Base-by-base conservation (phyloP, 1,140 invertebrate genomes). In the Asobara japonica region DNA sequence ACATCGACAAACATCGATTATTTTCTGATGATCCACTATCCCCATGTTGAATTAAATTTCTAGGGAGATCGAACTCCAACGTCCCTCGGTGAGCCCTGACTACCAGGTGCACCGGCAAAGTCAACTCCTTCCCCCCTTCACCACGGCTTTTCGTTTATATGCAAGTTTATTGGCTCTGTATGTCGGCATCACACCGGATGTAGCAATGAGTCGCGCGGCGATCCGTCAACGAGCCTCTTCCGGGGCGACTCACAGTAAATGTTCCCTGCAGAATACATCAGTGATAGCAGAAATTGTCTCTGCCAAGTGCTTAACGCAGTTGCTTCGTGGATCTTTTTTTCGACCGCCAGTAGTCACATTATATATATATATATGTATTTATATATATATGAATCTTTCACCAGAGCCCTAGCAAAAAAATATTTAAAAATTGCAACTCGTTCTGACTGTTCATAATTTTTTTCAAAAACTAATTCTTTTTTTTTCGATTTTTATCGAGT, bases 141-240 rank as follows among this genome's bases (percentile, higher is more conserved):
- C 41, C 41, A 16, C 41, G 41, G 18, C n/a, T 45, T 45, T 45
- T 45, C 41, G 41, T 45, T 45, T 45, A 45, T 16, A 45, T 45
- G 61, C 29, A 36, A n/a, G 29, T 64, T 64, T 30, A 45, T 45
- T 16, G n/a, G 7, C 18, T 16, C n/a, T 45, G 41, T 45, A 45
- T 45, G 41, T 45, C 41, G 41, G 36, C 36, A 38, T 38, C 36
- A n/a, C 30, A 27, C 27, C 61, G 61, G 61, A 64, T 64, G 61
- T 64, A 64, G 29, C 61, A 64, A 64, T 64, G 61, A 64, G 33
- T n/a, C 18, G 29, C 20, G 30, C 33, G 16, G 61, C 27, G 61
- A 64, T 30, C n/a, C 30, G 61, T 64, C 61, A 64, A 64, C 61
- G 61, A 64, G 61, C 29, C 33, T 64, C 30, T 64, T 64, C 61